Evolutionary conservation across 2,113 vertebrate species (phyloP), one percentile per base, ranked within the genome.

Genomic region (Cariama cristata): DNA sequence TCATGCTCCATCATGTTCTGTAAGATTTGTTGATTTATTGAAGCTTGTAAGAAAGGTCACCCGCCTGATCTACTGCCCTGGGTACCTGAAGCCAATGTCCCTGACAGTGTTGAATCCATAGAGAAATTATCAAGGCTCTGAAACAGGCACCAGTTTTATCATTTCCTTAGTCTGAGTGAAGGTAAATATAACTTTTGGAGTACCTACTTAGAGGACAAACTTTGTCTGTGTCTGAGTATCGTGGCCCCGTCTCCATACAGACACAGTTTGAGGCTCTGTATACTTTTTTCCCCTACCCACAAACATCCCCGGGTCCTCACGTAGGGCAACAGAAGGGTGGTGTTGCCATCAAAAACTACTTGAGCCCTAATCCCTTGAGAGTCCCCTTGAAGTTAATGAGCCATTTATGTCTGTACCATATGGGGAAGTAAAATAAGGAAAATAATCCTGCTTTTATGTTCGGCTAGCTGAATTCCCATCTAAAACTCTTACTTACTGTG

Each of bases 281-380:
- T 4, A 20, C 4, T 1, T 32, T 66, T 50, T 28, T 16, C 28
- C 23, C 72, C 27, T 38, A 50, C 35, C 14, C 22, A 18, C 9
- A 3, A 5, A 6, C 33, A 17, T 20, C 19, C 27, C 38, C 2
- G 2, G 32, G 22, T 38, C 33, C 8, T 22, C 1, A 4, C 27
- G 38, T 14, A 16, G 32, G 6, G 49, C 49, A 50, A 19, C 30
- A 91, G 60, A 44, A 58, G 47, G 28, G 74, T 38, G 45, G 52
- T 21, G 13, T 33, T 56, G 66, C 59, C 35, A 45, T 59, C 49
- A 27, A 42, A 62, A 69, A 23, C 21, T 27, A 5, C 27, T 32
- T 32, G 30, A 30, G 35, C 30, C 47, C 47, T 55, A n/a, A 69
- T 30, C 56, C 49, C n/a, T 26, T 1, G 3, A 26, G 79, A 21